phyloP scores from a whole-genome alignment of 2,113 vertebrate genomes.

The Narcine bancroftii region DNA sequence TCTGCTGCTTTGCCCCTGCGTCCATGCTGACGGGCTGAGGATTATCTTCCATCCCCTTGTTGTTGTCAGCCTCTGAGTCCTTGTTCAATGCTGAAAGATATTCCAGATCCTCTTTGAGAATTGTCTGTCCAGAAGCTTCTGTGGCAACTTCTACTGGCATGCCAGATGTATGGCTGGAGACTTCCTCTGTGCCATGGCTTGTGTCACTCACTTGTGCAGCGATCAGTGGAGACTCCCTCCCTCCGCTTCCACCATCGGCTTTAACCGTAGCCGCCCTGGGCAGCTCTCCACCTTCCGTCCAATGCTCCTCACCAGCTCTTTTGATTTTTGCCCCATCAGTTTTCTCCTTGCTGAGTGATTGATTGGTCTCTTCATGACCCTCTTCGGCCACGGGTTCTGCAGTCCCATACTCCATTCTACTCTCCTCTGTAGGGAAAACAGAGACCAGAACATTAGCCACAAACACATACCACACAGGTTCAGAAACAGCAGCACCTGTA shows the following conservation, averaged over 20 bases:
- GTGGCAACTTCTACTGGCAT: background rate
- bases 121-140: background rate
- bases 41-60: background rate
- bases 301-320: background rate
- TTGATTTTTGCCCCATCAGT: background rate
- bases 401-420: too few species aligned
- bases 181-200: too few species aligned
- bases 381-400: too few species aligned
- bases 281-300: background rate
- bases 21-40: background rate
- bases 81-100: background rate
- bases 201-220: background rate
- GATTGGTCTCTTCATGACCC: background rate
- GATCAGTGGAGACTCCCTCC: too few species aligned
- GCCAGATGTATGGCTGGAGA: too few species aligned
- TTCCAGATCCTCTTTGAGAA: background rate
- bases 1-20: too few species aligned
- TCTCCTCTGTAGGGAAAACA: background rate
- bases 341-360: background rate
- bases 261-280: too few species aligned
- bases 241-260: background rate
- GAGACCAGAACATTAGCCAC: background rate
- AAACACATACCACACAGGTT: background rate
- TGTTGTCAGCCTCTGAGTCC: background rate
- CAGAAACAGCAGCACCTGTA: too few species aligned